phyloP scores from a whole-genome alignment of 2,888 invertebrate species.

The Chaetogeoica ovagalla region DNA sequence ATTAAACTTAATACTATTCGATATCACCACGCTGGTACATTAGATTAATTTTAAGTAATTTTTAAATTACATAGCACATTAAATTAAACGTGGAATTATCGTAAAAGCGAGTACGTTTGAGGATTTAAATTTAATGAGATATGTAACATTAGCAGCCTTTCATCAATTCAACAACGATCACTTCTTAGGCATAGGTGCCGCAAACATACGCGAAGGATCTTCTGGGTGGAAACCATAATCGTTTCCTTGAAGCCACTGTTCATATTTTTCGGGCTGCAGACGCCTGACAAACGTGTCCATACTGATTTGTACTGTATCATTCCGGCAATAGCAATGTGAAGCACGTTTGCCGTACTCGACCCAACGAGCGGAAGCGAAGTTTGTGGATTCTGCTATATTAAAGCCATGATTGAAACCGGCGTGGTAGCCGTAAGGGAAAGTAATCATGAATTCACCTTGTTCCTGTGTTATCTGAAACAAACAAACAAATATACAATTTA shows the following conservation, averaged over 20 bases:
- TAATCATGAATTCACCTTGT: constrained; percentile 96
- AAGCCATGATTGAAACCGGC: constrained; percentile 98
- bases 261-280: constrained; percentile 84
- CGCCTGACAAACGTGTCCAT: constrained; percentile 97
- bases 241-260: constrained; percentile 85
- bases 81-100: no score
- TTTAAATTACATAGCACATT: no score
- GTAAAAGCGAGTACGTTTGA: no score
- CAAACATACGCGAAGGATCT: constrained; percentile 70
- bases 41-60: no score
- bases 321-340: constrained; percentile 80
- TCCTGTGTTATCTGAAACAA: constrained; percentile 82
- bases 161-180: no score
- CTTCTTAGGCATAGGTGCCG: constrained; percentile 74
- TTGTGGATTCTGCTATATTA: constrained; percentile 98
- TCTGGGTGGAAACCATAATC: constrained; percentile 93
- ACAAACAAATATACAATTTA: not conserved
- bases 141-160: no score
- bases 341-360: constrained; percentile 96
- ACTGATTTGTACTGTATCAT: constrained; percentile 95
- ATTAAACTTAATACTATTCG: no score
- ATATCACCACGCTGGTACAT: no score
- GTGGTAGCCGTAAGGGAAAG: constrained; percentile 98
- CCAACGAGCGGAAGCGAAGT: constrained; percentile 97
- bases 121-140: no score